phyloP scores from a whole-genome alignment of 2,797 vertebrate genomes.

The Falco rusticolus region DNA sequence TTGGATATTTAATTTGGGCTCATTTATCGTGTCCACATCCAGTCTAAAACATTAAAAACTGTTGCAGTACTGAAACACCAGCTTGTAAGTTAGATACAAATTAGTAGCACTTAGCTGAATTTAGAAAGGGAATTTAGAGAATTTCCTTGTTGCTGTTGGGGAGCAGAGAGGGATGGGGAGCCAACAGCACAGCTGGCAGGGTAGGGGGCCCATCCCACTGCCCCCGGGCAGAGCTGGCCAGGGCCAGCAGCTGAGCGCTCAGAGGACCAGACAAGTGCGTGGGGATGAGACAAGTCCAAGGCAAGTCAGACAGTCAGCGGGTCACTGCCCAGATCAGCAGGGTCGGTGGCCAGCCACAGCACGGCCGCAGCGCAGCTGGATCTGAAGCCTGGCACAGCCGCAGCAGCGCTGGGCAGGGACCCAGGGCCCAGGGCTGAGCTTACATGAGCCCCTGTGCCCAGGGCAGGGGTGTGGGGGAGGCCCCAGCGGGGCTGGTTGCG shows the following conservation, averaged over 20 bases:
- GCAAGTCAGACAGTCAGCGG: background rate
- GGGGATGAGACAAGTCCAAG: background rate
- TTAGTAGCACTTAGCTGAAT: background rate
- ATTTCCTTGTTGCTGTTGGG: background rate
- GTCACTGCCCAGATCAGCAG: background rate
- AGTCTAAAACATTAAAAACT: background rate
- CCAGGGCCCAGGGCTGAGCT: background rate
- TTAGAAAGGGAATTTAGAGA: background rate
- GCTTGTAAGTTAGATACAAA: background rate
- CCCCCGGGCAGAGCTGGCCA: accelerated
- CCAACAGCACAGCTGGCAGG: accelerated
- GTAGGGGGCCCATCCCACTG: background rate
- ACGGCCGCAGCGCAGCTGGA: background rate
- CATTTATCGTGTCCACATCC: background rate
- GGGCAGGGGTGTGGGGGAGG: background rate
- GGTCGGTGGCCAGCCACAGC: background rate
- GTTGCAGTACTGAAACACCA: background rate
- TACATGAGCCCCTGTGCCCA: background rate
- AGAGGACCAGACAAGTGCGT: background rate
- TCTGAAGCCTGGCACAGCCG: background rate
- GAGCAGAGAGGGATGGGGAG: background rate
- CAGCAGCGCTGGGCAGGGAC: background rate
- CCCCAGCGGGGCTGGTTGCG: background rate
- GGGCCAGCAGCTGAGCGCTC: background rate
- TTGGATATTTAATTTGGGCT: background rate